phyloP scores from a whole-genome alignment of 1,140 invertebrate species.

The Hestina assimilis region DNA sequence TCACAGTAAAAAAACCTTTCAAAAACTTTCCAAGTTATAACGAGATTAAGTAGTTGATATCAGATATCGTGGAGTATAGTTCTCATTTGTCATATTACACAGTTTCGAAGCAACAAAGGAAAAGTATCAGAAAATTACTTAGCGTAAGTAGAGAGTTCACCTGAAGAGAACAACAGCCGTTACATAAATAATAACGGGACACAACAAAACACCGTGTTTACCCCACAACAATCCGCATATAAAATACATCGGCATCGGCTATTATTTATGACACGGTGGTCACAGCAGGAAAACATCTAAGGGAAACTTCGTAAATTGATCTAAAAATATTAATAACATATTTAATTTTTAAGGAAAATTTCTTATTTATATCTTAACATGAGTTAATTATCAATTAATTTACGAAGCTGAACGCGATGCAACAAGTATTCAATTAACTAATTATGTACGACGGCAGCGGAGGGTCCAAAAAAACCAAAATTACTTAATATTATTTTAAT shows the following conservation, averaged over 20 bases:
- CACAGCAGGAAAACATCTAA: constrained; percentile 15
- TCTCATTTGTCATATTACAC: not conserved
- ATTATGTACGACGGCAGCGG: too few species aligned
- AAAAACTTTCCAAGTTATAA: too few species aligned
- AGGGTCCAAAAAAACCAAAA: too few species aligned
- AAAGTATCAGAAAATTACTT: constrained; percentile 40
- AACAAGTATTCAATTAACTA: too few species aligned
- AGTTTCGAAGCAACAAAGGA: not conserved
- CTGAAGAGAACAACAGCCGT: constrained; percentile 61
- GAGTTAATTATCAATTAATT: too few species aligned
- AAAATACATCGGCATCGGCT: constrained; percentile 34
- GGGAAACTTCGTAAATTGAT: constrained; percentile 5
- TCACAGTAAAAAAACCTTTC: too few species aligned
- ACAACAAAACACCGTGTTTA: constrained; percentile 47
- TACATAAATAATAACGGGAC: constrained; percentile 63
- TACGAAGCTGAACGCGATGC: too few species aligned
- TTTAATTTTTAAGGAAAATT: too few species aligned
- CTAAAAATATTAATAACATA: too few species aligned
- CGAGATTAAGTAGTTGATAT: not conserved
- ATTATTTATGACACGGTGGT: constrained; percentile 35
- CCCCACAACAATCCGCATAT: constrained; percentile 26
- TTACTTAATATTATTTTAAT: too few species aligned
- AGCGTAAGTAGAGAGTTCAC: constrained; percentile 60
- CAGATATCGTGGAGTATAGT: not conserved
- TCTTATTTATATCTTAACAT: too few species aligned